Conservation (phyloP, 2,113 vertebrate species). For the Callospermophilus lateralis region DNA sequence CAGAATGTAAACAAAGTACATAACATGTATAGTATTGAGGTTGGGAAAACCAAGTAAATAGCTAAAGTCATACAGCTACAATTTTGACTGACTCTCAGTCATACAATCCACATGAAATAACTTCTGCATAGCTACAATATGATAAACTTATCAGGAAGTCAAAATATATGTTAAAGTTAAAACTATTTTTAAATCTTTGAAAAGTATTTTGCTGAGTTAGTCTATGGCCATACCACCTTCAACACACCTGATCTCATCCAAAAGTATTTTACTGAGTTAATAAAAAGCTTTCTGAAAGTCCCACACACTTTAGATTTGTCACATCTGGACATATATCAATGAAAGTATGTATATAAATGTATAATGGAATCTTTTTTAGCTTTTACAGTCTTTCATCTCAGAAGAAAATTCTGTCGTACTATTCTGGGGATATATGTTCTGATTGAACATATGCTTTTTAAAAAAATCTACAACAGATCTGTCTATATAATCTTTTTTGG, state of each 20-base stretch:
- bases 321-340: slow-evolving; percentile 16
- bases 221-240: no score
- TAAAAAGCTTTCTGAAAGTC: not conserved
- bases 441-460: not conserved
- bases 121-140: slow-evolving; percentile 13
- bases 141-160: not conserved
- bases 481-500: not conserved
- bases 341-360: not conserved
- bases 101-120: not conserved
- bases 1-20: not conserved
- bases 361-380: not conserved
- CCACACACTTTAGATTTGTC: not conserved
- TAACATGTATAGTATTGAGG: not conserved
- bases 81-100: not conserved
- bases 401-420: slow-evolving; percentile 39
- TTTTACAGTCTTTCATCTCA: slow-evolving; percentile 9
- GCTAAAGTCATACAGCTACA: not conserved
- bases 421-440: not conserved
- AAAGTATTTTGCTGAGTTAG: not conserved
- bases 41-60: not conserved
- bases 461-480: not conserved
- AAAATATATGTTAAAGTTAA: slow-evolving; percentile 22
- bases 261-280: slow-evolving; percentile 56
- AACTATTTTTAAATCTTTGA: slow-evolving; percentile 40
- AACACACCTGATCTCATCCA: no score